Evolutionary conservation across 2,797 vertebrate species (phyloP).

Genomic region (Notolepis coatsorum): DNA sequence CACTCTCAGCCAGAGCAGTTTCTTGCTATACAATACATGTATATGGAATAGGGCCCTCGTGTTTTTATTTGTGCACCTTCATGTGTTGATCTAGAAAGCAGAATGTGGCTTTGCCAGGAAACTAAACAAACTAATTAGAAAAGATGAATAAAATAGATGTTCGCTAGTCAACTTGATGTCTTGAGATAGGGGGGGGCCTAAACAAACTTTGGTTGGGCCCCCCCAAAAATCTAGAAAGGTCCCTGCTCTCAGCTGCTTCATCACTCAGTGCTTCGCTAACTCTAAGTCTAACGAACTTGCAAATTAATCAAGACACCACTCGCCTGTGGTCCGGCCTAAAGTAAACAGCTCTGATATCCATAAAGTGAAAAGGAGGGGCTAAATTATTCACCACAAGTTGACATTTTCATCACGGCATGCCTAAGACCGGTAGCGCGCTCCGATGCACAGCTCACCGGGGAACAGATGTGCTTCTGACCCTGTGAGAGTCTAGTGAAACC

Average conservation of each 20-base stretch:
- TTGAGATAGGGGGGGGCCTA: no score
- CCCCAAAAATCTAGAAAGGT: no score
- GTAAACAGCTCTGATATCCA: constrained; percentile 14
- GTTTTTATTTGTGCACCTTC: no score
- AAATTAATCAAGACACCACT: constrained; percentile 18
- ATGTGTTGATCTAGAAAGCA: no score
- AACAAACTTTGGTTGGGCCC: no score
- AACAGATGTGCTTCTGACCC: not conserved
- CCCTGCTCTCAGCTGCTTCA: constrained; percentile 3
- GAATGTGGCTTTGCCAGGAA: no score
- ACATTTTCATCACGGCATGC: not conserved
- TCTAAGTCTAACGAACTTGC: constrained; percentile 3
- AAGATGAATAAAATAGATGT: no score
- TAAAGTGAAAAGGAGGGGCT: not conserved
- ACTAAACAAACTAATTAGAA: no score
- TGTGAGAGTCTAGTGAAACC: not conserved
- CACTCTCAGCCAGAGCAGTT: no score
- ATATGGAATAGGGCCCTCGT: no score
- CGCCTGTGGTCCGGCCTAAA: constrained; percentile 7
- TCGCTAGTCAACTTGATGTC: no score
- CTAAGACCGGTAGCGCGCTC: not conserved
- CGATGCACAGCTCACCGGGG: not conserved
- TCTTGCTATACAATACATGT: no score
- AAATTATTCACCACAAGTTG: not conserved
- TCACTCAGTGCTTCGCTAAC: constrained; percentile 10